Base-by-base conservation (phyloP, 2,113 vertebrate genomes). In the Rostratula benghalensis region DNA sequence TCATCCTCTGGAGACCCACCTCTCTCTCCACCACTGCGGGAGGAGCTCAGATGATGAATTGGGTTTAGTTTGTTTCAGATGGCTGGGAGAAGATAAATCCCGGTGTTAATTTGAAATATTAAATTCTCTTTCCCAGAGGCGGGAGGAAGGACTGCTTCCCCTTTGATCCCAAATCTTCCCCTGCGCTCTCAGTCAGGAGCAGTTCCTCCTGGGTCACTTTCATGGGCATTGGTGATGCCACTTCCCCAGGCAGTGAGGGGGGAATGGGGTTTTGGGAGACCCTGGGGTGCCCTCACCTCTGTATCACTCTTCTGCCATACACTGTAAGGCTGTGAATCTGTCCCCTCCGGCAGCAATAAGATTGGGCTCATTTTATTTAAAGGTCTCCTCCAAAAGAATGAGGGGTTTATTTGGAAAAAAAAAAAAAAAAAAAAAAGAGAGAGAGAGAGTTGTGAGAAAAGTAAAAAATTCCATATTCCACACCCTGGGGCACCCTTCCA, bases 151-250 rank as follows among this genome's bases (percentile, higher is more conserved):
- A 23, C 13, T 41, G 14, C 20, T 35, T 51, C 13, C 10, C 15
- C 13, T 61, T 68, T 37, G 43, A 41, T 45, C 64, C 64, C 37
- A 67, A 37, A 37, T 68, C 41, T 76, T 13, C 22, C 21, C 12
- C 20, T 1, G 2, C 31, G 59, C 35, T 51, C 35, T 56, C 54
- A 68, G 28, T 11, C 0, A 1, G 53, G 25, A 89, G 54, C 5
- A 6, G 37, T 41, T 74, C 82, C 50, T 17, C 6, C 6, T 28
- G 71, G 25, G 23, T 56, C 45, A 54, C 30, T 9, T 37, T 43
- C 17, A 45, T 7, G 48, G 33, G 27, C 31, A 30, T 21, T 6
- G 2, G 6, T 10, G 5, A 1, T 8, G 30, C 15, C 17, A 4
- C 11, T 50, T 70, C 30, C 57, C 4, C 11, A 7, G 48, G 31